Evolutionary conservation across 1,140 invertebrate genomes (phyloP).

Genomic region (Drosophila kikkawai): DNA sequence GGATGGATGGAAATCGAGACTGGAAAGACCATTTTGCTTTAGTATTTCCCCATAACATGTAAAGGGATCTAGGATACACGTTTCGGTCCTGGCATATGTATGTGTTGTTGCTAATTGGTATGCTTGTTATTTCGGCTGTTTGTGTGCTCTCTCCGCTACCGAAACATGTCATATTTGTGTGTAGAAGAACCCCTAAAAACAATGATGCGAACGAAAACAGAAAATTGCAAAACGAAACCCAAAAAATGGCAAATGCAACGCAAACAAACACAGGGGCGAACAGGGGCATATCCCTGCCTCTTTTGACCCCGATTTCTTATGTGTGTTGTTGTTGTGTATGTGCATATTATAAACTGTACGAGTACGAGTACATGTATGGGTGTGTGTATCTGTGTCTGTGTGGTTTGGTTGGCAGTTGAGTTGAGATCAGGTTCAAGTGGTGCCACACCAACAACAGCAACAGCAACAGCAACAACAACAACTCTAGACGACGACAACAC

Average conservation of each 20-base stretch:
- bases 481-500: constrained; percentile 34
- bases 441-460: constrained; percentile 38
- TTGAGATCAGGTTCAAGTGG: constrained; percentile 52
- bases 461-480: constrained; percentile 8
- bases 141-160: constrained; percentile 22
- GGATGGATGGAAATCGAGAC: neutral
- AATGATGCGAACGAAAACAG: constrained; percentile 31
- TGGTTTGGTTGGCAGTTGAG: constrained; percentile 37
- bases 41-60: neutral
- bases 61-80: neutral
- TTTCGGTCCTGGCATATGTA: neutral
- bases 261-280: constrained; percentile 22
- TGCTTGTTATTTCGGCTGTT: constrained; percentile 34
- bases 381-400: constrained; percentile 1
- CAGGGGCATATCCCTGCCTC: too few species aligned
- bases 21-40: too few species aligned
- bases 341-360: constrained; percentile 7
- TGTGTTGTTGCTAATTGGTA: constrained; percentile 52
- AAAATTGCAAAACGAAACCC: constrained; percentile 41
- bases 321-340: constrained; percentile 2
- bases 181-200: constrained; percentile 16
- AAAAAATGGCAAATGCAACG: constrained; percentile 46
- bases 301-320: constrained; percentile 24
- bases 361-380: neutral
- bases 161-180: constrained; percentile 44